Percentiles rank a stretch among this genome's conserved stretches.
These are phyloP conservation scores for Lates japonicus DNA, from an alignment of 2,797 vertebrate species.

Conservation along the genomic window DNA sequence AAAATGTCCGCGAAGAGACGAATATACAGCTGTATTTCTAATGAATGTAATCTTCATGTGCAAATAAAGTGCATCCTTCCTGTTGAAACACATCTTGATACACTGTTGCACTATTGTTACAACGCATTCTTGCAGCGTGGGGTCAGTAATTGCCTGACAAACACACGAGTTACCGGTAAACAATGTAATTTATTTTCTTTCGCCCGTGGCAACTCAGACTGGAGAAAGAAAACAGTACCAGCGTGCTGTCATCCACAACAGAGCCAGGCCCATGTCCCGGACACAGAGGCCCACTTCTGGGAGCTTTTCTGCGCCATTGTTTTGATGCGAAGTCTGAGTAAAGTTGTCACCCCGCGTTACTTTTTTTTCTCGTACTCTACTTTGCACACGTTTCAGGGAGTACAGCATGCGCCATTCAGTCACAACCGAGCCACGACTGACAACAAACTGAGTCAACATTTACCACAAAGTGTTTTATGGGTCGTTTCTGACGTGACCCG, in stretches of 20 bases:
- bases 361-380: constrained; percentile 5
- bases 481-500: not conserved
- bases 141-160: constrained; percentile 33
- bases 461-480: too few relatives aligned
- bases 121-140: constrained; percentile 19
- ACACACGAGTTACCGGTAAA: constrained; percentile 51
- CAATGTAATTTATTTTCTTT: not conserved
- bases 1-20: not conserved
- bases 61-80: not conserved
- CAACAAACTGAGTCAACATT: constrained; percentile 11
- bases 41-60: not conserved
- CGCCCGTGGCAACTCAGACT: constrained; percentile 4
- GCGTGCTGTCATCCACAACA: constrained; percentile 68
- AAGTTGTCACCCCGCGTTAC: constrained; percentile 53
- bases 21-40: not conserved
- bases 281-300: constrained; percentile 65
- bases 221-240: constrained; percentile 53
- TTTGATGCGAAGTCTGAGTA: constrained; percentile 47
- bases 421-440: not conserved
- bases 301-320: constrained; percentile 55
- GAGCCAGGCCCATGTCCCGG: constrained; percentile 59
- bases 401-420: constrained; percentile 23
- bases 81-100: not conserved
- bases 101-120: not conserved
- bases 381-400: constrained; percentile 16